A percentile compares a stretch with the other conserved stretches of the same genome.
These are phyloP conservation scores for Choristoneura rosaceana DNA, from an alignment of 2,888 invertebrate genomes.

Conservation along the genomic window DNA sequence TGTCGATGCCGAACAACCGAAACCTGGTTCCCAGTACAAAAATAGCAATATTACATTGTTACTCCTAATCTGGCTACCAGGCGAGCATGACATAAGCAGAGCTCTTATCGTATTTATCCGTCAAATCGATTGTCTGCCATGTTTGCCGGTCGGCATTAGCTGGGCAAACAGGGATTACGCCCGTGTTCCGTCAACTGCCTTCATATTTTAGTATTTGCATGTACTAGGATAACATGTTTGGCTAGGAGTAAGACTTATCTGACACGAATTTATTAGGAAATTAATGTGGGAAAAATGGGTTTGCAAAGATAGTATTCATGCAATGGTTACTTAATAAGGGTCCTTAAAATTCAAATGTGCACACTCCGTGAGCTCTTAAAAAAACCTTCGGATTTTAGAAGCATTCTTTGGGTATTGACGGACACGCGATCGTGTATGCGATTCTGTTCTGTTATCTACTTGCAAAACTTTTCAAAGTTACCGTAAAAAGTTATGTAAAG, in stretches of 20 bases:
- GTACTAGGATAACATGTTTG: constrained; percentile 24
- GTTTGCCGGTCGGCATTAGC: constrained; percentile 35
- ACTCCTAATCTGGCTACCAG: constrained; percentile 1
- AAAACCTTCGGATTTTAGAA: too few species aligned
- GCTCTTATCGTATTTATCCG: constrained; percentile 31
- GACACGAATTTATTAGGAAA: not conserved
- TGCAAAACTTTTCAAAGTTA: too few species aligned
- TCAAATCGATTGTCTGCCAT: constrained; percentile 35
- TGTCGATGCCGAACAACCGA: too few species aligned
- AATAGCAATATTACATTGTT: not conserved
- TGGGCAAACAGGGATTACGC: constrained; percentile 32
- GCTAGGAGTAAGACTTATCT: not conserved
- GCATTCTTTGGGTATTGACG: too few species aligned
- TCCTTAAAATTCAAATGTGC: too few species aligned
- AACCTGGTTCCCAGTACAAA: too few species aligned
- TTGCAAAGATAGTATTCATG: too few species aligned
- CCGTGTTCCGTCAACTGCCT: constrained; percentile 24
- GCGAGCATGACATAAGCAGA: constrained; percentile 5
- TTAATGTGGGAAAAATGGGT: not conserved
- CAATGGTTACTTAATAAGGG: too few species aligned
- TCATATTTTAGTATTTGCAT: constrained; percentile 36
- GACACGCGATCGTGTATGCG: too few species aligned
- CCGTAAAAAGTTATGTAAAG: too few species aligned
- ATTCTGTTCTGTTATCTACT: too few species aligned
- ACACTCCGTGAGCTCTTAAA: too few species aligned